A percentile compares a stretch with the other conserved stretches of the same genome.
These are phyloP conservation scores for Pseudomyrmex sp. DNA, from an alignment of 1,140 invertebrate species.

Conservation along the genomic window DNA sequence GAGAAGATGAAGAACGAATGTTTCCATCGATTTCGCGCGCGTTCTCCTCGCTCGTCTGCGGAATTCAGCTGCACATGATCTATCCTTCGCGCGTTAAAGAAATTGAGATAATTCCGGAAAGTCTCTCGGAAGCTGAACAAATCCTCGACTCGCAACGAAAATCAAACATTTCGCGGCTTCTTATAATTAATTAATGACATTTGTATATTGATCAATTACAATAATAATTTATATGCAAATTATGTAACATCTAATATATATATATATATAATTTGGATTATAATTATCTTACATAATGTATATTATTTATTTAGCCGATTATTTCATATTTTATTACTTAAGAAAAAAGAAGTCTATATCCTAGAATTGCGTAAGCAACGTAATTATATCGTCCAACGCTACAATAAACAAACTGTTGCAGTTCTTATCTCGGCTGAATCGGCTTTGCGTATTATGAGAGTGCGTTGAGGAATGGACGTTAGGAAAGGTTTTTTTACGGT, in stretches of 20 bases:
- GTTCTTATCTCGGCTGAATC: slow-evolving; percentile 10
- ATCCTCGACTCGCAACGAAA: not conserved
- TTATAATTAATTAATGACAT: no score
- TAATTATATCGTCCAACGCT: not conserved
- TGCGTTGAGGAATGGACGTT: not conserved
- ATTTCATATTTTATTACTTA: no score
- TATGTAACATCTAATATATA: no score
- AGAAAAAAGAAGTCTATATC: not conserved
- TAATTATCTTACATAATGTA: no score
- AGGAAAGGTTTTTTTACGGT: slow-evolving; percentile 21
- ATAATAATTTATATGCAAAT: no score
- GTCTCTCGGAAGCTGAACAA: not conserved
- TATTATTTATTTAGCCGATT: no score
- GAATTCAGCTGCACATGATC: not conserved
- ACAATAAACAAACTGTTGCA: not conserved
- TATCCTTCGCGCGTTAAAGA: not conserved
- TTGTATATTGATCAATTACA: no score
- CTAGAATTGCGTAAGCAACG: not conserved
- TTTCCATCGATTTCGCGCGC: not conserved
- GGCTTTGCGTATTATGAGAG: not conserved
- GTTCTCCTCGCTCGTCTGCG: slow-evolving; percentile 23
- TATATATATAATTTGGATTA: no score
- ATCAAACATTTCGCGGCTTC: not conserved
- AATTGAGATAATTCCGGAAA: not conserved
- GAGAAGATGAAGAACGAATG: not conserved